phyloP scores from a whole-genome alignment of 2,113 vertebrate genomes.

The Crotalus horridus region DNA sequence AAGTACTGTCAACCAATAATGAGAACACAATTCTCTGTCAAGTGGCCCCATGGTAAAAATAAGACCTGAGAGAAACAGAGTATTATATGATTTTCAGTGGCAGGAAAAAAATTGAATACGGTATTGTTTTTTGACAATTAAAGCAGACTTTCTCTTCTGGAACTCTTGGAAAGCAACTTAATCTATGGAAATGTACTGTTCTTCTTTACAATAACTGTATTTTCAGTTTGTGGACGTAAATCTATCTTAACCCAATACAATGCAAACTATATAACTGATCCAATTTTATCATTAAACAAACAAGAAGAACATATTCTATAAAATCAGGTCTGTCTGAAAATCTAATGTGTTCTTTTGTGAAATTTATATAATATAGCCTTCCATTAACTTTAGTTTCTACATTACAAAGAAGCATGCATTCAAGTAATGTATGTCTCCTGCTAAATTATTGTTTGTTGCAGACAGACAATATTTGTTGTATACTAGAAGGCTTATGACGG shows the following conservation, averaged over 20 bases:
- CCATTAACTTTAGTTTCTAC: neutral
- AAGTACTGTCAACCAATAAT: conserved; percentile 91
- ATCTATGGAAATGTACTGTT: neutral
- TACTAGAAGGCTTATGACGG: neutral
- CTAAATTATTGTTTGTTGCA: neutral
- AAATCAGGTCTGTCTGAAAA: neutral
- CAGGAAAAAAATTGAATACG: neutral
- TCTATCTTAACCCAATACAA: neutral
- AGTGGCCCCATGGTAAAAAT: conserved; percentile 77
- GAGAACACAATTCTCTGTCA: conserved; percentile 79
- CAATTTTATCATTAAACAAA: neutral
- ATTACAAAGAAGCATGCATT: neutral
- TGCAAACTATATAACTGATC: neutral
- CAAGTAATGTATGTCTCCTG: neutral
- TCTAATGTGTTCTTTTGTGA: neutral
- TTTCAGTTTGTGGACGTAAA: neutral
- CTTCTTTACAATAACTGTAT: neutral
- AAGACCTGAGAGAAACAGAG: conserved; percentile 71
- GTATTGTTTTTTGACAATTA: neutral
- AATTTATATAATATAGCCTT: neutral
- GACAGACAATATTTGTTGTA: neutral
- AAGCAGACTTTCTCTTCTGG: neutral
- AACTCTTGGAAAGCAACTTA: neutral
- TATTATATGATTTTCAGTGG: conserved; percentile 19
- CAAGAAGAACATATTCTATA: neutral